Percentiles rank a stretch among this genome's conserved stretches.
Conservation (phyloP, 1,140 invertebrate species). For the Acromyrmex charruanus region DNA sequence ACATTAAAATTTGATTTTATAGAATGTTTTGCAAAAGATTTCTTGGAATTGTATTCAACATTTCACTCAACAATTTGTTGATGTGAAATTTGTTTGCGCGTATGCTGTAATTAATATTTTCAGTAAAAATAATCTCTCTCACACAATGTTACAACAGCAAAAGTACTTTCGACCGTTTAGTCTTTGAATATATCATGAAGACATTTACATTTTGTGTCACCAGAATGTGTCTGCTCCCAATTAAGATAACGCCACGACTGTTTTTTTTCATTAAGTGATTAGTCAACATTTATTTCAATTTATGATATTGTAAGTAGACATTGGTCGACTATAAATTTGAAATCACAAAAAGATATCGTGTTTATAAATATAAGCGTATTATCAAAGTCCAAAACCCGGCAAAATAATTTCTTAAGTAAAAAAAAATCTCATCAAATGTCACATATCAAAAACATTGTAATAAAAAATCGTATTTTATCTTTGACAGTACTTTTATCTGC, state of each 20-base stretch:
- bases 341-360: neutral
- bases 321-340: constrained; percentile 9
- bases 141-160: neutral
- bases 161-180: neutral
- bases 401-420: constrained; percentile 16
- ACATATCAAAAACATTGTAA: constrained; percentile 42
- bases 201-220: neutral
- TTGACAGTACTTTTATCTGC: neutral
- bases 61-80: neutral
- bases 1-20: neutral
- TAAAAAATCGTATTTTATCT: constrained; percentile 13
- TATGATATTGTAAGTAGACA: constrained; percentile 8
- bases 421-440: constrained; percentile 1
- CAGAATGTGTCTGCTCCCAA: constrained; percentile 23
- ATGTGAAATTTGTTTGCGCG: neutral
- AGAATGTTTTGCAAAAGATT: neutral
- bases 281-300: neutral
- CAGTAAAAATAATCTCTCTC: neutral
- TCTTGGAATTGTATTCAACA: neutral
- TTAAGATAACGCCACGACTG: constrained; percentile 6
- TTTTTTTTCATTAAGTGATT: neutral
- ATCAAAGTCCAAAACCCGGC: constrained; percentile 8
- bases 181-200: neutral
- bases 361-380: neutral
- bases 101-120: neutral